phyloP scores from a whole-genome alignment of 2,888 invertebrate genomes.

The Mythimna impura region DNA sequence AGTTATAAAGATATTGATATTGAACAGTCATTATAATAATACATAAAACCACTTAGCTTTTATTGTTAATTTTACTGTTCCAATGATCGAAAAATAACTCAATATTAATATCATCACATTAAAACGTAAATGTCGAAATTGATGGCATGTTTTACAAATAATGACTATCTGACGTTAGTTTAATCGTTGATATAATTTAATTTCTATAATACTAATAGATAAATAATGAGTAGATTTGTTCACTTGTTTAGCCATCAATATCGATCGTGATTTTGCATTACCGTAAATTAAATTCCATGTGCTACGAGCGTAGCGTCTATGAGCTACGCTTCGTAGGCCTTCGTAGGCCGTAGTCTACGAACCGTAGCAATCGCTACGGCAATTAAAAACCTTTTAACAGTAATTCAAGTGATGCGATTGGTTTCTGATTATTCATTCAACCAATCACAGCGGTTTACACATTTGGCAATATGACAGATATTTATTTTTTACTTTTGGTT shows the following conservation, averaged over 20 bases:
- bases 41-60: background rate
- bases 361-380: conserved; percentile 17
- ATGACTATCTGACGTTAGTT: background rate
- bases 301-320: conserved; percentile 28
- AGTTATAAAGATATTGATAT: background rate
- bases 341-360: background rate
- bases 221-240: no score
- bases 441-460: background rate
- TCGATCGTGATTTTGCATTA: background rate
- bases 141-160: background rate
- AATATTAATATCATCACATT: background rate
- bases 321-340: conserved; percentile 20
- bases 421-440: background rate
- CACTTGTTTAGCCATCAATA: background rate
- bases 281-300: background rate
- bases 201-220: no score
- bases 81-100: no score
- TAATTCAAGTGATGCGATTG: background rate
- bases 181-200: no score
- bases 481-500: no score
- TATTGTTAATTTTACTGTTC: background rate
- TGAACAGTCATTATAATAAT: conserved; percentile 2
- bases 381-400: background rate
- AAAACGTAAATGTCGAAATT: background rate
- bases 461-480: background rate